Base-by-base conservation (phyloP, 2,113 vertebrate genomes). In the Corythornis vintsioides region DNA sequence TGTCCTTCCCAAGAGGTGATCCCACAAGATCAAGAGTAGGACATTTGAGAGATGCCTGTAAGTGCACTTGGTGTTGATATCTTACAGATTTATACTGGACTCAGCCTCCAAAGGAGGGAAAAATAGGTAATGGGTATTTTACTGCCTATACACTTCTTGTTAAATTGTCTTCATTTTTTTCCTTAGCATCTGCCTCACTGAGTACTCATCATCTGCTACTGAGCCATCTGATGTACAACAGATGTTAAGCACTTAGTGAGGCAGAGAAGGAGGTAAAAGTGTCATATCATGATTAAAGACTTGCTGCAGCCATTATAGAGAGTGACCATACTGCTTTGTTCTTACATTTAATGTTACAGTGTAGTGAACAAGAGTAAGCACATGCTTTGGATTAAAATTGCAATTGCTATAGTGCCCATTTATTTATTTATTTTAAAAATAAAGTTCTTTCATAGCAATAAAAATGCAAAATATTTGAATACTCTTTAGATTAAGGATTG, bases 161-260 rank as follows among this genome's bases (percentile, higher is more conserved):
- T 93, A 96, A 94, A 95, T 86, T 83, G 89, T 92, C 86, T 91
- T 74, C 91, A 82, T 83, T 87, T 93, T 94, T 94, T 91, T 10
- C 71, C 89, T 96, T 70, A 93, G 53, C 92, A 91, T 83, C 91
- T 96, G 95, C 92, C 79, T 96, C 69, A 40, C 87, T 96, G 87
- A 95, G 92, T 91, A 33, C 87, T 96, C 85, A 94, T 96, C 94
- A 95, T 92, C 84, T 95, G 92, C 92, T 91, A 45, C 86, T 77
- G 91, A 95, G 80, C 71, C 94, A 92, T 85, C 91, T 96, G 92
- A 96, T 94, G 60, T 96, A 95, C 84, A 95, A 86, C 95, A 96
- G 96, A 94, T 96, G 96, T 94, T 94, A 86, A 92, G 89, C 61
- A 95, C 85, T 95, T 92, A 95, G 94, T 92, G 92, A 94, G 85